Evolutionary conservation across 2,113 vertebrate genomes (phyloP).

Genomic region (Megaceryle torquata): DNA sequence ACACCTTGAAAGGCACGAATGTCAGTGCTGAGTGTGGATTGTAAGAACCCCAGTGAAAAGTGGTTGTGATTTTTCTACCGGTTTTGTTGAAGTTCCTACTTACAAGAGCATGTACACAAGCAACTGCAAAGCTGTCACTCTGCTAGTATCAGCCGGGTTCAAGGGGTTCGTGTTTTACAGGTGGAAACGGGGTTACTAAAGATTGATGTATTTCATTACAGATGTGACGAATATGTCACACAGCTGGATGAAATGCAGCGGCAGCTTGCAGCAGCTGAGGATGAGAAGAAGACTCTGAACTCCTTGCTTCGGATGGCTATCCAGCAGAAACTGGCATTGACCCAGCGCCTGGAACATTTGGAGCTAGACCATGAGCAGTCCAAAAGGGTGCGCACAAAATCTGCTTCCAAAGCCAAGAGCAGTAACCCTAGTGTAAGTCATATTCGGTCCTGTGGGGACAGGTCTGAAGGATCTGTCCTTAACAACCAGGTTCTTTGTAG

Average conservation of each 20-base stretch:
- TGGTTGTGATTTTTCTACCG: background rate
- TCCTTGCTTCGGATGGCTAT: constrained; percentile 97
- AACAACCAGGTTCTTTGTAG: constrained; percentile 89
- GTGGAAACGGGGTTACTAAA: background rate
- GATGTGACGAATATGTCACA: constrained; percentile 95
- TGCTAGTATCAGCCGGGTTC: rapidly evolving
- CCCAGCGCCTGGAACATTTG: constrained; percentile 94
- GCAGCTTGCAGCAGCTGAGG: constrained; percentile 93
- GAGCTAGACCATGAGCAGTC: constrained; percentile 93
- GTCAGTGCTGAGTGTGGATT: background rate
- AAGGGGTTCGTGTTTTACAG: background rate
- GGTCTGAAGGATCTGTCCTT: constrained; percentile 80
- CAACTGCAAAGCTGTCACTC: background rate
- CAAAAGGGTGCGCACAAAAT: constrained; percentile 84
- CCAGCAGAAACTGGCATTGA: constrained; percentile 97
- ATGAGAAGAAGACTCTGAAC: constrained; percentile 98
- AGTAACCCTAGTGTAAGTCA: constrained; percentile 89
- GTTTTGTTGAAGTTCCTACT: background rate
- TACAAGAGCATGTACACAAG: background rate
- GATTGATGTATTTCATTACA: constrained; percentile 47
- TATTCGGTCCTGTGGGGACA: constrained; percentile 81
- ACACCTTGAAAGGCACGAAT: background rate
- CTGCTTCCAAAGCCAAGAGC: constrained; percentile 82
- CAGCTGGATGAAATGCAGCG: constrained; percentile 98
- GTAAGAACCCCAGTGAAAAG: background rate